Base-by-base conservation (phyloP, 2,113 vertebrate species). In the Dissostichus mawsoni region DNA sequence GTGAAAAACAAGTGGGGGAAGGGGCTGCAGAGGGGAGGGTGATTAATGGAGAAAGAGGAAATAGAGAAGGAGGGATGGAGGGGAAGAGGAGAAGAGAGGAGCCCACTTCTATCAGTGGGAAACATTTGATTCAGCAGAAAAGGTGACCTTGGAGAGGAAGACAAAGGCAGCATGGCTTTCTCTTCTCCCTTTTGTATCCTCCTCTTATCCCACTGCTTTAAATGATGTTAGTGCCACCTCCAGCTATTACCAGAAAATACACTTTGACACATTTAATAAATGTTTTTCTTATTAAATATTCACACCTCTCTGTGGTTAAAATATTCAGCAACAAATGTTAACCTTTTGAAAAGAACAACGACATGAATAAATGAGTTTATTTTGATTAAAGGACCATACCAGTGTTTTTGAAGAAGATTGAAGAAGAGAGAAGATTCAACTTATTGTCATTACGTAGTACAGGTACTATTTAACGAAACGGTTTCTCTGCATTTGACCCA, bases 81-180 rank as follows among this genome's bases (percentile, higher is more conserved):
- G 18, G 71, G 56, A 56, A 59, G 86, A 84, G 79, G 68, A 66
- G 69, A 50, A 81, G 80, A 76, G 71, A 71, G 78, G 82, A 82
- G 78, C 74, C 67, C 75, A 86, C 78, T 90, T 88, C 86, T 90
- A 84, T 79, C 82, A 90, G 86, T 71, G 75, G 74, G 69, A 91
- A 90, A 93, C 74, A 72, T 89, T 91, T 92, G 83, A 92, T 94
- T 95, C 92, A 94, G 92, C 92, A 94, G 88, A 92, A 93, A 78
- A 81, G 84, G 69, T 92, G 93, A 95, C 95, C 94, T 95, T 95
- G 94, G 86, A 55, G 74, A 80, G 70, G 78, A 85, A 88, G 86
- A 93, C 89, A 87, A 87, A 90, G 86, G 81, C 88, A 62, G 59
- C 58, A 25, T 52, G 3, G 58, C 73, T 81, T 69, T 58, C 78